Base-by-base conservation (phyloP, 2,888 invertebrate species). In the Escarpia spicata region DNA sequence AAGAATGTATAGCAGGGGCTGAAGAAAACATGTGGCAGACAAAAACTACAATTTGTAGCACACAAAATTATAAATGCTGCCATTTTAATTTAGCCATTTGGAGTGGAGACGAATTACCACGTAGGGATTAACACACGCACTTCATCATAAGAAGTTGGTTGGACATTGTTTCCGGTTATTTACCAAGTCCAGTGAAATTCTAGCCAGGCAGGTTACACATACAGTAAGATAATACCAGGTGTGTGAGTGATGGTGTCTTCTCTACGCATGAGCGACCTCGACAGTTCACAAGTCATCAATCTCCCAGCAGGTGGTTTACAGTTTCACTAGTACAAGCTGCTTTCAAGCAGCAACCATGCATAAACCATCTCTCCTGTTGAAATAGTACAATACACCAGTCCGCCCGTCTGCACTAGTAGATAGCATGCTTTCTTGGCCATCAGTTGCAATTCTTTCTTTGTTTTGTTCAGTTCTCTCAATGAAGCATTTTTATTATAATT, bases 161-260 rank as follows among this genome's bases (percentile, higher is more conserved):
- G 4, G 26, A 19, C 26, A 75, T 26, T 26, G 26, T n/a, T 26
- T 75, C 75, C 6, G 15, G 19, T 26, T 75, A 26, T 75, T 75
- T 75, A 75, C 75, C 75, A 75, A 75, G 75, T 75, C 75, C 75
- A 19, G 75, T 75, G 75, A 75, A 75, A 75, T 75, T 75, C 75
- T 75, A 75, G 75, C 75, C 26, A 26, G 4, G 75, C 26, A 15
- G 26, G 75, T 75, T 26, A 75, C 75, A 26, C 75, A 19, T 75
- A 26, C 75, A 26, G 75, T 75, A 75, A 75, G 75, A 75, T 75
- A 75, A 75, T 75, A 75, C 75, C 75, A 75, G 75, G 75, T 75
- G 75, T 75, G 75, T 75, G 75, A 3, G 75, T 19, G 15, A 75
- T 19, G 19, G 26, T 26, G 19, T 75, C 26, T 26, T 75, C 26